Percentiles rank a stretch among this genome's conserved stretches.
Evolutionary conservation across 2,113 vertebrate genomes (phyloP).

Genomic region (Seriola quinqueradiata): DNA sequence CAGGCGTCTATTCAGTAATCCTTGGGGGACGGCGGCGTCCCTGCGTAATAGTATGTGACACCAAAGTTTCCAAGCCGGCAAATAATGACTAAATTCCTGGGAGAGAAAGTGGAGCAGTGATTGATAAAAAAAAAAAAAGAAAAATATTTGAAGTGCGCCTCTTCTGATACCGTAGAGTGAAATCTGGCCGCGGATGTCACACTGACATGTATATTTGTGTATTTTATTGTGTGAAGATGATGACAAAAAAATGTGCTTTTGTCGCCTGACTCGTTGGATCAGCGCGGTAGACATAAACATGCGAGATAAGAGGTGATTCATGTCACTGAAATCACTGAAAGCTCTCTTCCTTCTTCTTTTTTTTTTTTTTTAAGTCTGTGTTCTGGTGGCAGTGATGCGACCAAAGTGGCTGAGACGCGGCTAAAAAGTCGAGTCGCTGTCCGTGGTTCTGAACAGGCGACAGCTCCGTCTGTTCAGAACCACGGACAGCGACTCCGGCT

Average conservation of each 20-base stretch:
- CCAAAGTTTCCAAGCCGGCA: conserved; percentile 30
- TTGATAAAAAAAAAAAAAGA: not conserved
- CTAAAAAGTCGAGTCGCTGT: conserved; percentile 18
- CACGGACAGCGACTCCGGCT: conserved; percentile 51
- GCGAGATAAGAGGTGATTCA: conserved; percentile 45
- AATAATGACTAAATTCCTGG: conserved; percentile 7
- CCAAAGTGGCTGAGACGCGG: not conserved
- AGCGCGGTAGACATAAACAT: conserved; percentile 26
- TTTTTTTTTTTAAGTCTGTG: not conserved
- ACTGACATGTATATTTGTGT: not conserved
- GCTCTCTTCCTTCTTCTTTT: conserved; percentile 8
- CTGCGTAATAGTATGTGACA: conserved; percentile 20
- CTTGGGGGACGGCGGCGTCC: not conserved
- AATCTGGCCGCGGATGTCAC: not conserved
- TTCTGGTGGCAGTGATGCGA: not conserved
- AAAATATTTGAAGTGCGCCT: not conserved
- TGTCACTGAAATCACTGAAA: conserved; percentile 44
- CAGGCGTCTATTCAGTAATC: conserved; percentile 30
- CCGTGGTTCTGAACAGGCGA: conserved; percentile 19
- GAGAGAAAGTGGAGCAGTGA: not conserved
- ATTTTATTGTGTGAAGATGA: not conserved
- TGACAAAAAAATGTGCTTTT: not conserved
- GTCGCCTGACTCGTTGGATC: conserved; percentile 12
- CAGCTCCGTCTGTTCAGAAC: conserved; percentile 45
- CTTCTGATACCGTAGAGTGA: not conserved